A percentile compares a stretch with the other conserved stretches of the same genome.
Conservation (phyloP, 2,888 invertebrate genomes). For the Tetanocera ferruginea region DNA sequence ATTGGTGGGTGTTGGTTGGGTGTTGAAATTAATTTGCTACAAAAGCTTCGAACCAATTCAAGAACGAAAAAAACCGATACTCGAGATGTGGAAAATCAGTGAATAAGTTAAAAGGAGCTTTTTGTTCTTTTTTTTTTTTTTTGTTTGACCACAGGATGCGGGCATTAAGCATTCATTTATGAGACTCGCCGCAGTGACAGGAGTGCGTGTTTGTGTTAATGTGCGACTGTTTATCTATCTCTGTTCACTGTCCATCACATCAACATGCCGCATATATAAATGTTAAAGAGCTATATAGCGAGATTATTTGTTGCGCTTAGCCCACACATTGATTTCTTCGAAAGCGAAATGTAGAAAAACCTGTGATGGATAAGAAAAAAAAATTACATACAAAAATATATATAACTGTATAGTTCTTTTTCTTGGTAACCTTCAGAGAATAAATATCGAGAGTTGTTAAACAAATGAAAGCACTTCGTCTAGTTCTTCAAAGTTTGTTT, state of each 20-base stretch:
- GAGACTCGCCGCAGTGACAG: background rate
- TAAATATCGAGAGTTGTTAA: conserved; percentile 22
- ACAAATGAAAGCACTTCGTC: conserved; percentile 56
- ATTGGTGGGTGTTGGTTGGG: too few species aligned
- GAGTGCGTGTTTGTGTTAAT: background rate
- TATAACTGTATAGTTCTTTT: background rate
- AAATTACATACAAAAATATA: too few species aligned
- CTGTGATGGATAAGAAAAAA: background rate
- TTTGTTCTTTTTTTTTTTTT: background rate
- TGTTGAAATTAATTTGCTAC: conserved; percentile 28
- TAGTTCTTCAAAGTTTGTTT: conserved; percentile 55
- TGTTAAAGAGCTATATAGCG: conserved; percentile 19
- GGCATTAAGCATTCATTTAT: background rate
- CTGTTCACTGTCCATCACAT: background rate
- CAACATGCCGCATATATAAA: conserved; percentile 31
- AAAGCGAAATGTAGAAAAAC: background rate
- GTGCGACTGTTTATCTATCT: background rate
- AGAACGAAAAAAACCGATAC: background rate
- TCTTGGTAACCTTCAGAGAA: background rate
- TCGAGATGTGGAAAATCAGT: background rate
- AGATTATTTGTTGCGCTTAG: background rate
- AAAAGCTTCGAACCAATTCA: background rate
- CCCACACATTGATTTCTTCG: conserved; percentile 16
- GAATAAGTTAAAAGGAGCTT: background rate
- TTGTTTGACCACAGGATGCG: background rate